Evolutionary conservation across 2,888 invertebrate species (phyloP), one percentile per base, ranked within the genome.

Genomic region (Mesochorus sp.): DNA sequence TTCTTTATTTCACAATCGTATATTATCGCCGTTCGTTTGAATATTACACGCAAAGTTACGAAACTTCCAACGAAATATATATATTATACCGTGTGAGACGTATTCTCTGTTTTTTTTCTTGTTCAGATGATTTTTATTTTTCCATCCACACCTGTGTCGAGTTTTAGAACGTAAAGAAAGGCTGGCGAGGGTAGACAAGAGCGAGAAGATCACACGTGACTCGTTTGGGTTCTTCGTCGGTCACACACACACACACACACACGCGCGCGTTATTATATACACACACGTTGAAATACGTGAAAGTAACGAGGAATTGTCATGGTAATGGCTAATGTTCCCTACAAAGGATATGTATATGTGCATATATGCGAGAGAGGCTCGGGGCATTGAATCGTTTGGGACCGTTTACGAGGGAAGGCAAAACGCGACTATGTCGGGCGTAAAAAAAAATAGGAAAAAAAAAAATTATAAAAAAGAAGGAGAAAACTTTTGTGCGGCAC

Each of bases 231-330:
- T 24, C 10, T 26, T 34, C 21, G 55, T 8, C 34, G 64, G 49
- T 39, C 39, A 24, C 66, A 26, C n/a, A n/a, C n/a, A n/a, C n/a
- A n/a, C n/a, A n/a, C n/a, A n/a, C n/a, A n/a, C n/a, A n/a, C 26
- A 28, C 31, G 34, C 37, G 2, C 37, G 37, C 19, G 24, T 71
- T 71, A 62, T 59, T n/a, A n/a, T n/a, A n/a, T n/a, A n/a, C n/a
- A n/a, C n/a, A n/a, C n/a, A n/a, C n/a, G n/a, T n/a, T 64, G 42
- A 59, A 64, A 57, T 34, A 47, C 67, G 59, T 71, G 37, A 62
- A 70, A 71, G 39, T 64, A 64, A 76, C 71, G 76, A 71, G 62
- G 76, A 59, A 71, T 76, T 76, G 71, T 76, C 71, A 71, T 76
- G 71, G 47, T 76, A 76, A 76, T 71, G 37, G 44, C 21, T 59